A percentile compares a stretch with the other conserved stretches of the same genome.
phyloP scores from a whole-genome alignment of 2,113 vertebrate species.

The Scopus umbretta region DNA sequence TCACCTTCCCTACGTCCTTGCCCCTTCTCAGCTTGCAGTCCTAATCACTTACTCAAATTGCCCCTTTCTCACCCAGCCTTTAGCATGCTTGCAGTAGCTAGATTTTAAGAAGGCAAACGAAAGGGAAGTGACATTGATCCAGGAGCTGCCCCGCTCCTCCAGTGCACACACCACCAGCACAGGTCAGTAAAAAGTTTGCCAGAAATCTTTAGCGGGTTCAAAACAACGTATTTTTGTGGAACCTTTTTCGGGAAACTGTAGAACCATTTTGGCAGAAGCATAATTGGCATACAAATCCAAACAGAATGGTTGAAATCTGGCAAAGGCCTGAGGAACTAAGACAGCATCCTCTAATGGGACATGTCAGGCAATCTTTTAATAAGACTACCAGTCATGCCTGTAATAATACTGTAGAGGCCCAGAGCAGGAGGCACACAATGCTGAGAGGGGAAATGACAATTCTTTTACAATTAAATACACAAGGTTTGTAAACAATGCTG shows the following conservation, averaged over 20 bases:
- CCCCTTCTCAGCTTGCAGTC: background rate
- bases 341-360: constrained; percentile 35
- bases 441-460: constrained; percentile 3
- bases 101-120: background rate
- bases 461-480: background rate
- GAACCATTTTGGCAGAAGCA: constrained; percentile 20
- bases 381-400: constrained; percentile 32
- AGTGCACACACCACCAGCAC: background rate
- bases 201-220: constrained; percentile 22
- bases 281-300: background rate
- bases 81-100: background rate
- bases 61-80: background rate
- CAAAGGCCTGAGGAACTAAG: background rate
- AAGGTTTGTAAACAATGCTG: constrained; percentile 17
- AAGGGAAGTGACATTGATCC: background rate
- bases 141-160: background rate
- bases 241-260: background rate
- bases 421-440: background rate
- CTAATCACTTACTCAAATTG: background rate
- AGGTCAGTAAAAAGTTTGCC: background rate
- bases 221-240: constrained; percentile 20
- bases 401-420: constrained; percentile 7
- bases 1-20: background rate
- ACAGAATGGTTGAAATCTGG: constrained; percentile 50
- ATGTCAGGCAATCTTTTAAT: background rate